Conservation (phyloP, 2,888 invertebrate genomes). For the Himalopsyche kuldschensis region DNA sequence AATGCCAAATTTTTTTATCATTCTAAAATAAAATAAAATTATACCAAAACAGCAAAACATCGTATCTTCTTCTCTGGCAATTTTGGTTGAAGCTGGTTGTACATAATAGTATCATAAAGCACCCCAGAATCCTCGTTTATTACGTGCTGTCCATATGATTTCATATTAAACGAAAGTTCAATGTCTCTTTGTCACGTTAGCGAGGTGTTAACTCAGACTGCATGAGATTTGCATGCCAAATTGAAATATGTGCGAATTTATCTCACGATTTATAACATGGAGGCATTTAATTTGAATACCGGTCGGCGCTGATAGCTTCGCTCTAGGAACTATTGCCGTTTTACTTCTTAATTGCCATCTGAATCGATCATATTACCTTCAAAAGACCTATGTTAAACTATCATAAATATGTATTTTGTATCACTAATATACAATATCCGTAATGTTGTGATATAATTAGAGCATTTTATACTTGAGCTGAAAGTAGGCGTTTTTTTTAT, state of each 20-base stretch:
- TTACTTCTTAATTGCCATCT: background rate
- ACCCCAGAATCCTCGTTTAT: background rate
- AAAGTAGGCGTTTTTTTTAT: background rate
- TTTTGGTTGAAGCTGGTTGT: too few species aligned
- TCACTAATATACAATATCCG: background rate
- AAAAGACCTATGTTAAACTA: background rate
- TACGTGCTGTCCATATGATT: background rate
- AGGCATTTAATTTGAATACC: background rate
- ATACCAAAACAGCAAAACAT: too few species aligned
- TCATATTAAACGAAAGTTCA: slow-evolving; percentile 18
- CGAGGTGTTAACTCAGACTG: slow-evolving; percentile 8
- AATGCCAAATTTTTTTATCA: too few species aligned
- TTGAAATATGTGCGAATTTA: slow-evolving; percentile 5
- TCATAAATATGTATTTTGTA: background rate
- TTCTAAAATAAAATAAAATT: too few species aligned
- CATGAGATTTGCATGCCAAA: slow-evolving; percentile 15
- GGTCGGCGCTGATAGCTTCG: background rate
- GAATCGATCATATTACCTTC: background rate
- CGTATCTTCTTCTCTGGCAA: too few species aligned
- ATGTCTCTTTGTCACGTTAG: slow-evolving; percentile 20
- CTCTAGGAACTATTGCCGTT: background rate
- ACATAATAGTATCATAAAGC: background rate
- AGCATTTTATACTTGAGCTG: background rate
- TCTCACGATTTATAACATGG: slow-evolving; percentile 16
- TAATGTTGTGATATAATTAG: background rate